These are phyloP conservation scores for Pachycephala philippinensis DNA, from an alignment of 2,113 vertebrate genomes.

Conservation along the genomic window DNA sequence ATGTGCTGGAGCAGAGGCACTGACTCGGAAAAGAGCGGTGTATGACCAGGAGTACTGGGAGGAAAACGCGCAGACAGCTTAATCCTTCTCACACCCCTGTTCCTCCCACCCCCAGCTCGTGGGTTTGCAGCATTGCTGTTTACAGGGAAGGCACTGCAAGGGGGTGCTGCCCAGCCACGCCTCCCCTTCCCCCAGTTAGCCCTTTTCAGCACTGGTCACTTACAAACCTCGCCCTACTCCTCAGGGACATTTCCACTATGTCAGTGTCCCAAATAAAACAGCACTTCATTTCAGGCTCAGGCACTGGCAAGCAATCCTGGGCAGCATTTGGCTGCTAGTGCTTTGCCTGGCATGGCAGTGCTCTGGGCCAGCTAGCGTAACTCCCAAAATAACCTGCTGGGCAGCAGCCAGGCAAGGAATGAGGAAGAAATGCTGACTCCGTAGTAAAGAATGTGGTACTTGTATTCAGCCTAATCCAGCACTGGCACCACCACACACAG, in stretches of 20 bases:
- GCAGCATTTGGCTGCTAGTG: not conserved
- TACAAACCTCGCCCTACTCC: not conserved
- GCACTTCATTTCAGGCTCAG: not conserved
- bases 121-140: accelerated
- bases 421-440: constrained; percentile 33
- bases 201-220: not conserved
- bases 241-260: accelerated
- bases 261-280: not conserved
- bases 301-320: not conserved
- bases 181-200: not conserved
- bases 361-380: not conserved
- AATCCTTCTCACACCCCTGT: not conserved
- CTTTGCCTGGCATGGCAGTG: not conserved
- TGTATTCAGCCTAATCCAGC: not conserved
- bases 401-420: constrained; percentile 45
- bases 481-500: not conserved
- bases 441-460: constrained; percentile 27
- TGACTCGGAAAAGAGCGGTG: not conserved
- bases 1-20: not conserved
- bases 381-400: constrained; percentile 55
- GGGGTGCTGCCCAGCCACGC: not conserved
- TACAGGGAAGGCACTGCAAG: not conserved
- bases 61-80: accelerated
- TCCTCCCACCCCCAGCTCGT: not conserved
- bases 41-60: not conserved